phyloP scores from a whole-genome alignment of 2,113 vertebrate species.

The Tragelaphus buxtoni region DNA sequence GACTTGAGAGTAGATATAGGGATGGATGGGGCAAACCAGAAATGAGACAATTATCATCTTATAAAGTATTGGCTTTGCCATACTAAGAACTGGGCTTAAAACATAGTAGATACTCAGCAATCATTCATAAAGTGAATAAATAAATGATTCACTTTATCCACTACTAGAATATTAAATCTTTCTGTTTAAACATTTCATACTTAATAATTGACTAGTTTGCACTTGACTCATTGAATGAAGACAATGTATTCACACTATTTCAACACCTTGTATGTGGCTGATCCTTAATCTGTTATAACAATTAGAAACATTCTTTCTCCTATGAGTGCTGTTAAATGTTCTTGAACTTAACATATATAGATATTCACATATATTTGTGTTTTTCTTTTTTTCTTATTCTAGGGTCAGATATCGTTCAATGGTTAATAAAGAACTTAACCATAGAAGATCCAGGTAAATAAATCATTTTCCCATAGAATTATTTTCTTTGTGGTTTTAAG shows the following conservation, averaged over 20 bases:
- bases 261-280: background rate
- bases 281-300: background rate
- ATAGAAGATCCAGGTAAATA: constrained; percentile 97
- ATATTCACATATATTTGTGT: constrained; percentile 62
- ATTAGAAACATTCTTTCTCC: background rate
- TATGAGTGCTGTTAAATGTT: background rate
- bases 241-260: background rate
- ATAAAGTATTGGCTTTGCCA: too few species aligned
- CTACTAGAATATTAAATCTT: background rate
- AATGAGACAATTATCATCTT: background rate
- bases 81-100: background rate
- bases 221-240: background rate
- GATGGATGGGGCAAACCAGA: background rate
- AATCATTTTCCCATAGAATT: constrained; percentile 30
- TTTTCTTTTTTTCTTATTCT: constrained; percentile 71
- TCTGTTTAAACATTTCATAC: background rate
- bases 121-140: background rate
- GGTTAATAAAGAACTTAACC: constrained; percentile 96
- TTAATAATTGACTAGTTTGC: background rate
- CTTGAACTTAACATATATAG: background rate
- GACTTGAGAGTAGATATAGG: background rate
- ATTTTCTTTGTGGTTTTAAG: constrained; percentile 20
- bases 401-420: constrained; percentile 98
- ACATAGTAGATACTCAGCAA: background rate
- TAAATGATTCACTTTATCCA: background rate